Evolutionary conservation across 2,888 invertebrate genomes (phyloP), one percentile per base, ranked within the genome.

Genomic region (Cerceris ruficornis): DNA sequence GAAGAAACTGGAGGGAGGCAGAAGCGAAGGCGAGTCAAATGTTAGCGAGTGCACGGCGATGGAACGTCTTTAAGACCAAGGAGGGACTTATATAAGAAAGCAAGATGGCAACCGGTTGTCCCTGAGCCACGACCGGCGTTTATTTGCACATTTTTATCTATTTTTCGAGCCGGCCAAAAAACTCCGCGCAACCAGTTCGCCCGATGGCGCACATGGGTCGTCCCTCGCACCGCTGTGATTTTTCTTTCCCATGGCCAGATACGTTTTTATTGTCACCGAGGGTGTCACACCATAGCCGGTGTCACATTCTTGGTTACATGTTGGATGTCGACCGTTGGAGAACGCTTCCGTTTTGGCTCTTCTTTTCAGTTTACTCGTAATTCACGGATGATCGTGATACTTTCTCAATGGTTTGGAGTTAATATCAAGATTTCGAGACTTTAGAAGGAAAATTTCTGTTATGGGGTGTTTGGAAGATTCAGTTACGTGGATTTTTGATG

Each of bases 61-160:
- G 88, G 88, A 83, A 85, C 87, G 84, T 87, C 87, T 87, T 88
- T 87, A 86, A 86, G 87, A 85, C 77, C 86, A 81, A 87, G 87
- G 88, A 87, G 90, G 89, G 88, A 89, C 92, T 91, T 91, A 91
- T 91, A 92, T 91, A 91, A 91, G 91, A 92, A 91, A 91, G 89
- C 86, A 91, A 91, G 91, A 91, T 90, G 89, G 90, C 89, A 91
- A 91, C 92, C 90, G 91, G 91, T 92, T 91, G 91, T 91, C 91
- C 91, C 91, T 91, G 91, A 91, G 90, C 88, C 88, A 86, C 89
- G 88, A 89, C 89, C 88, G 87, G 86, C 89, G 90, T 90, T 92
- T 91, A 91, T 91, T 91, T 91, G 91, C 88, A 87, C 91, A 91
- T 92, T 91, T 91, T 91, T 92, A 91, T 91, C 90, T 91, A 91